A percentile compares a stretch with the other conserved stretches of the same genome.
These are phyloP conservation scores for Drosophila aldrichi DNA, from an alignment of 2,888 invertebrate genomes.

Conservation along the genomic window DNA sequence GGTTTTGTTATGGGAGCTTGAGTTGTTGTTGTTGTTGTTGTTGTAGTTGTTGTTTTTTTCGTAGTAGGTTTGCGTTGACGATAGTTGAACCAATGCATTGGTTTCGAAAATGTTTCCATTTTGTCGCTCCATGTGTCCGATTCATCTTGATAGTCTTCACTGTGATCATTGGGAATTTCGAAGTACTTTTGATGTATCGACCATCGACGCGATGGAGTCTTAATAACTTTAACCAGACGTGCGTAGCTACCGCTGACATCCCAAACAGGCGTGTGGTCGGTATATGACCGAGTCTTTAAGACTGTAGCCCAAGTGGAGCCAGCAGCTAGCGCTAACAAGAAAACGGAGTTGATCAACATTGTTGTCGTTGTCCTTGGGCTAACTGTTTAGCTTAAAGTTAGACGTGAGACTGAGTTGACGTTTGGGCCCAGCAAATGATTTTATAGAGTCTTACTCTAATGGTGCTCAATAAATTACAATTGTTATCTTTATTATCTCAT, in stretches of 20 bases:
- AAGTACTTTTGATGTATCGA: not conserved
- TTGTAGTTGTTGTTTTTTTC: not conserved
- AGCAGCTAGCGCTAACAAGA: constrained; percentile 1
- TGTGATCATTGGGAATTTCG: not conserved
- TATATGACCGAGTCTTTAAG: not conserved
- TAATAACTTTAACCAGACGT: not conserved
- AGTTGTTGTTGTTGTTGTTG: not conserved
- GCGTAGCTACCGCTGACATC: constrained; percentile 9
- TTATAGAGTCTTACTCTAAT: not conserved
- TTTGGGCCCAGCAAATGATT: not conserved
- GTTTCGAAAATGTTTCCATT: not conserved
- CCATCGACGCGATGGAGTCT: not conserved
- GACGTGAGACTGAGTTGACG: not conserved
- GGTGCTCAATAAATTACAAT: not conserved
- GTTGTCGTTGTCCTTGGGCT: not conserved
- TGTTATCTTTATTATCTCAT: constrained; percentile 16
- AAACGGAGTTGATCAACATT: constrained; percentile 8
- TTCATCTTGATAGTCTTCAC: not conserved
- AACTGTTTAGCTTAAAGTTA: not conserved
- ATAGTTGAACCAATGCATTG: not conserved
- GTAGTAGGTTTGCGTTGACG: not conserved
- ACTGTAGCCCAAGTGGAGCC: not conserved
- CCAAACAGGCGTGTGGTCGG: constrained; percentile 3
- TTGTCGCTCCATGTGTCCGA: constrained; percentile 1
- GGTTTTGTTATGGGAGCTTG: not conserved